Evolutionary conservation across 2,113 vertebrate genomes (phyloP), one percentile per base, ranked within the genome.

Genomic region (Callospermophilus lateralis): DNA sequence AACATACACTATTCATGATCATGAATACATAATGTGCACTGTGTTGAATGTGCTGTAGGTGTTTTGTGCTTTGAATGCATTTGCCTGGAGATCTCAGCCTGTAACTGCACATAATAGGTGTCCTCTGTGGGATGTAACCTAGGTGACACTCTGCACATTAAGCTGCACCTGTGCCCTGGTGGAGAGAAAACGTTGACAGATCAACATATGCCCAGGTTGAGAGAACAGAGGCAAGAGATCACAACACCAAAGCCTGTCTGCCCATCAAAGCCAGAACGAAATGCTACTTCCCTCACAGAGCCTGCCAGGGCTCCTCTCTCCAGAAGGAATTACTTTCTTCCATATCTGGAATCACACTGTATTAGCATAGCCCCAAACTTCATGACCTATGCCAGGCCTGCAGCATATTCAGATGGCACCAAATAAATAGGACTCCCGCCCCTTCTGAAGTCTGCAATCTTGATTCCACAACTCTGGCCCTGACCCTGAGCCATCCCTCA

Each of bases 61-160:
- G 67, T 95, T 97, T 92, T 80, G 92, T 65, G 72, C 76, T 93
- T 90, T 86, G 89, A 92, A 63, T 63, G 58, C 83, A 26, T 26
- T 80, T 0, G 58, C 55, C 84, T 90, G 76, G 79, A 96, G 72
- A 90, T 28, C 53, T 37, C 70, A 87, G 84, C n/a, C 80, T 1
- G 2, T 78, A 74, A 58, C 48, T 84, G 17, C n/a, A 80, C 19
- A 73, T 89, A 92, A 92, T 32, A 81, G 84, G 84, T 95, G 61
- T 94, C 95, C 94, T 97, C 92, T 84, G 90, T 96, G 96, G 87
- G 88, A 53, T 51, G 92, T 96, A 90, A 92, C 96, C 94, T 84
- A 94, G 92, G 96, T 85, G 96, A 97, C 87, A 81, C 32, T 89
- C 51, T 3, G 28, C 63, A 89, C 89, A 61, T 79, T 42, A 67